A percentile compares a stretch with the other conserved stretches of the same genome.
Evolutionary conservation across 2,888 invertebrate genomes (phyloP).

Genomic region (Antheraea assamensis): DNA sequence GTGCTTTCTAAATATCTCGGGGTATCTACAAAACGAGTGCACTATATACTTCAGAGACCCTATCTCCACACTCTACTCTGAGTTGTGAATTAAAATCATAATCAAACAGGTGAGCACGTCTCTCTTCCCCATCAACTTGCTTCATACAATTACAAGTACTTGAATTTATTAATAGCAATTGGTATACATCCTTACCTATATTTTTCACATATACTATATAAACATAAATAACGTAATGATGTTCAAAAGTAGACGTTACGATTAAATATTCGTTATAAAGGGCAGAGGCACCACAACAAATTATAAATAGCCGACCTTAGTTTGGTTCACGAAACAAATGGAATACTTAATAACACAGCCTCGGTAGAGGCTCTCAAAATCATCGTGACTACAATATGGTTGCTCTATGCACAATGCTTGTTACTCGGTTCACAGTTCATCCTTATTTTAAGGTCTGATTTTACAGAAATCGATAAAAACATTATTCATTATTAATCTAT

Average conservation of each 20-base stretch:
- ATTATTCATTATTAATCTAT: too few species aligned
- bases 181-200: background rate
- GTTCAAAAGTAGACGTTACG: background rate
- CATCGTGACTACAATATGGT: background rate
- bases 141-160: background rate
- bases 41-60: background rate
- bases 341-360: conserved; percentile 1
- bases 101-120: conserved; percentile 15
- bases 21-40: background rate
- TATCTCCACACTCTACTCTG: background rate
- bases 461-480: too few species aligned
- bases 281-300: conserved; percentile 20
- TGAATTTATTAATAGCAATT: background rate
- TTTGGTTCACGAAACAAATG: conserved; percentile 16
- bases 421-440: background rate
- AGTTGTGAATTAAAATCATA: background rate
- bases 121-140: background rate
- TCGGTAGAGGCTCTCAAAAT: background rate
- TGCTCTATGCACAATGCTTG: background rate
- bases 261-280: conserved; percentile 12
- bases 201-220: background rate
- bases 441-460: background rate
- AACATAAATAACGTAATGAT: background rate
- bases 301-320: conserved; percentile 22
- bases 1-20: conserved; percentile 63